These are phyloP conservation scores for Mesopsocus fuscifrons DNA, from an alignment of 2,888 invertebrate genomes.

Conservation along the genomic window DNA sequence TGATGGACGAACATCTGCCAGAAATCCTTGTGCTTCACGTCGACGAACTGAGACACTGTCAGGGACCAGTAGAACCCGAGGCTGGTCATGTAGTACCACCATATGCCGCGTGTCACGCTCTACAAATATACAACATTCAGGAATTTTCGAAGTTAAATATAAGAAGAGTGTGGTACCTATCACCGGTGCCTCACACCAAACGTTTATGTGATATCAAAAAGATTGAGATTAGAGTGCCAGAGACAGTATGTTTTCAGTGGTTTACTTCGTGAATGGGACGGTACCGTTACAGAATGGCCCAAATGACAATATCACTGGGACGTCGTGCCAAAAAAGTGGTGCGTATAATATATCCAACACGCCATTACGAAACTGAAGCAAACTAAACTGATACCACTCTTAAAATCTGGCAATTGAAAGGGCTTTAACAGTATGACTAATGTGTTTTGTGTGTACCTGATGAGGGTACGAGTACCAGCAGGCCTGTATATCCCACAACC, in stretches of 20 bases:
- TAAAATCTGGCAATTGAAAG: too few relatives aligned
- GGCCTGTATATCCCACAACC: conserved; percentile 79
- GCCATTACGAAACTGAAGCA: too few relatives aligned
- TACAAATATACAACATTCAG: conserved; percentile 27
- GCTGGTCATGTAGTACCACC: conserved; percentile 97
- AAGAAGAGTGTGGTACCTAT: conserved; percentile 14
- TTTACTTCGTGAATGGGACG: too few relatives aligned
- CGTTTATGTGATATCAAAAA: conserved; percentile 10
- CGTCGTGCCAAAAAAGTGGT: too few relatives aligned
- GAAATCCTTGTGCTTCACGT: conserved; percentile 84
- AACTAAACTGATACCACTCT: too few relatives aligned
- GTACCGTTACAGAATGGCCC: too few relatives aligned
- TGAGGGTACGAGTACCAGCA: conserved; percentile 68
- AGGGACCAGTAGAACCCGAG: conserved; percentile 91
- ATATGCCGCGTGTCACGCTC: conserved; percentile 60
- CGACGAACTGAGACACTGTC: conserved; percentile 81
- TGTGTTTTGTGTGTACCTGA: too few relatives aligned
- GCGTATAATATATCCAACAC: too few relatives aligned
- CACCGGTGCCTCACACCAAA: background rate
- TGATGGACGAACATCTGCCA: conserved; percentile 99
- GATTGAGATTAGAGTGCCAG: too few relatives aligned
- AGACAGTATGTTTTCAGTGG: too few relatives aligned
- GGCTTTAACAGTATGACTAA: too few relatives aligned
- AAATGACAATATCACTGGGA: too few relatives aligned
- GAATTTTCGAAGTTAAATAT: conserved; percentile 1